Evolutionary conservation across 2,113 vertebrate species (phyloP), one percentile per base, ranked within the genome.

Genomic region (Chamaea fasciata): DNA sequence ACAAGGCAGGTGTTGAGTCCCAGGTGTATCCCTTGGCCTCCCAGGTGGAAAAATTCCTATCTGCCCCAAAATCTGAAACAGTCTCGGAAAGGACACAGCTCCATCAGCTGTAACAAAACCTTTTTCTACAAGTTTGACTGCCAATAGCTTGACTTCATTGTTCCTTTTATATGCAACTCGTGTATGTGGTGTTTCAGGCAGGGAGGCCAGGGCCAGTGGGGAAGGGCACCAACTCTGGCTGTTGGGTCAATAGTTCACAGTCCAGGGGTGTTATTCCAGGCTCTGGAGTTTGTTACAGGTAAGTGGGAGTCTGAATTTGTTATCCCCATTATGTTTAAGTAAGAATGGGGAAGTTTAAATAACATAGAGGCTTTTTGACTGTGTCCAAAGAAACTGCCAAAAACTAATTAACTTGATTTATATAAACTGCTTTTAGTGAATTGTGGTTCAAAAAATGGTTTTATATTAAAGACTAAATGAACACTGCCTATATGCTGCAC

Each of bases 321-420:
- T 56, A 70, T 50, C 83, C 50, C 77, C n/a, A 3, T 50, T 67
- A 10, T 2, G 12, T 47, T 76, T 39, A 47, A 85, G 49, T 92
- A 52, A 69, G 79, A 96, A 78, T 26, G 56, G 85, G 82, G 76
- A 83, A 56, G 78, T 74, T 91, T 24, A 33, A 93, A 83, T 27
- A 56, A 59, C 23, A 0, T 7, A 53, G 49, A 84, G 64, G 44
- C 4, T 4, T 90, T 92, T 42, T 90, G 81, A 78, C 79, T 77
- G 78, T 76, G 70, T 90, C 94, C 84, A 89, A 68, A 93, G 79
- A 93, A 95, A 94, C 96, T 96, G 96, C 95, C 95, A 94, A 95
- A 95, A 93, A 15, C 19, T 2, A 85, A 75, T 37, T 60, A 59
- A 83, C 65, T 92, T 85, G 67, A 78, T 91, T 92, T 81, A 26